Evolutionary conservation across 2,888 invertebrate genomes (phyloP).

Genomic region (Tanaodytes sp.): DNA sequence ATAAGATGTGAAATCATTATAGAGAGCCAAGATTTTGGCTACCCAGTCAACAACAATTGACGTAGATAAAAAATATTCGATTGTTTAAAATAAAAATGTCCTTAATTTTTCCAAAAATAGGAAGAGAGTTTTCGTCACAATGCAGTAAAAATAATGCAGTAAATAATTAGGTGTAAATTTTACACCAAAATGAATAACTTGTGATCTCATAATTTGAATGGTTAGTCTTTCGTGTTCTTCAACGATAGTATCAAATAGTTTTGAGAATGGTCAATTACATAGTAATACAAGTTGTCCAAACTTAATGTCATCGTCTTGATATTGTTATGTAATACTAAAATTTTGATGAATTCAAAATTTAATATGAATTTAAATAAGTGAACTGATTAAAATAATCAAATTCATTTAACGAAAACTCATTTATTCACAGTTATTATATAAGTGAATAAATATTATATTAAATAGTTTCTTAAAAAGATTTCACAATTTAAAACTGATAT

Average conservation of each 20-base stretch:
- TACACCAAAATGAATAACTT: conserved; percentile 25
- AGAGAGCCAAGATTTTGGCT: too few relatives aligned
- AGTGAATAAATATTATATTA: too few relatives aligned
- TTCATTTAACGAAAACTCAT: too few relatives aligned
- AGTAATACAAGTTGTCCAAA: conserved; percentile 18
- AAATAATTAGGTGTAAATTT: conserved; percentile 11
- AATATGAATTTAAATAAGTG: too few relatives aligned
- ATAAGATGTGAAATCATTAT: too few relatives aligned
- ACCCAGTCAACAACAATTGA: too few relatives aligned
- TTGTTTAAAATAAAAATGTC: conserved; percentile 20
- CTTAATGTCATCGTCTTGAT: conserved; percentile 18
- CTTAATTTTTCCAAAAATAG: conserved; percentile 17
- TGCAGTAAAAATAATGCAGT: conserved; percentile 29
- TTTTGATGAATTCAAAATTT: too few relatives aligned
- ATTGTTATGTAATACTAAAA: too few relatives aligned
- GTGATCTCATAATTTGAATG: conserved; percentile 25
- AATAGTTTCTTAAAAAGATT: too few relatives aligned
- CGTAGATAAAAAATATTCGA: not conserved
- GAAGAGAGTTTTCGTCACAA: conserved; percentile 17
- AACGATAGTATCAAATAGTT: conserved; percentile 24
- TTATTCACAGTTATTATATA: too few relatives aligned
- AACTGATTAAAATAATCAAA: too few relatives aligned
- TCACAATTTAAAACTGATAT: too few relatives aligned
- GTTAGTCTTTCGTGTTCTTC: conserved; percentile 19
- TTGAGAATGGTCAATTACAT: conserved; percentile 19